These are phyloP conservation scores for Xestia rhomboidea DNA, from an alignment of 2,888 invertebrate genomes.

Conservation along the genomic window DNA sequence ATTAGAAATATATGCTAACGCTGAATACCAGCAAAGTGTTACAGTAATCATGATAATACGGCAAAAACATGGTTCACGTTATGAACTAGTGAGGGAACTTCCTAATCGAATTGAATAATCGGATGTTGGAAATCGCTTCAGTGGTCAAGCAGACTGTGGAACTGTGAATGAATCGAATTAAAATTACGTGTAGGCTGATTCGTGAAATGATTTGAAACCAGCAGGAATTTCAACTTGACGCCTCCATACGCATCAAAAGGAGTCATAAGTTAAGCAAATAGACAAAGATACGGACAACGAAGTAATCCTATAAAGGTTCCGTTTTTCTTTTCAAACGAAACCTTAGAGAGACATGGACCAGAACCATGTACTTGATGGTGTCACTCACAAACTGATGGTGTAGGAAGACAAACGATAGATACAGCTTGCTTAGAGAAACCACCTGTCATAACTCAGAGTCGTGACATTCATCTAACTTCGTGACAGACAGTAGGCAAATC, in stretches of 20 bases:
- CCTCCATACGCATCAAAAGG: too few relatives aligned
- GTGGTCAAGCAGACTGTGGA: background rate
- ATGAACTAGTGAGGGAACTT: constrained; percentile 56
- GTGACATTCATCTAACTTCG: constrained; percentile 37
- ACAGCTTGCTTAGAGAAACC: background rate
- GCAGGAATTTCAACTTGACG: background rate
- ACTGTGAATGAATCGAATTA: background rate
- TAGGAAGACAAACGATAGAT: background rate
- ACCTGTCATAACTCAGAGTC: constrained; percentile 21
- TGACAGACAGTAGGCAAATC: constrained; percentile 40
- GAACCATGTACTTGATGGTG: background rate
- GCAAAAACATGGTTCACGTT: constrained; percentile 62
- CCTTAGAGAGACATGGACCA: background rate
- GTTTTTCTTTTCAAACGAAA: background rate
- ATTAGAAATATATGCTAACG: constrained; percentile 65
- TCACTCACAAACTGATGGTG: background rate
- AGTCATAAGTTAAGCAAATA: background rate
- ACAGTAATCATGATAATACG: constrained; percentile 68
- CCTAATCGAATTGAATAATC: constrained; percentile 43
- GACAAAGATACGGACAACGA: background rate
- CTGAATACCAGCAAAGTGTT: constrained; percentile 57
- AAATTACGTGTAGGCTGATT: background rate
- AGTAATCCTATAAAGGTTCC: background rate
- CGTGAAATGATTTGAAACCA: background rate
- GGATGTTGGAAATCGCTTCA: constrained; percentile 33